phyloP scores from a whole-genome alignment of 2,888 invertebrate genomes.

The Lasioglossum marginatum region DNA sequence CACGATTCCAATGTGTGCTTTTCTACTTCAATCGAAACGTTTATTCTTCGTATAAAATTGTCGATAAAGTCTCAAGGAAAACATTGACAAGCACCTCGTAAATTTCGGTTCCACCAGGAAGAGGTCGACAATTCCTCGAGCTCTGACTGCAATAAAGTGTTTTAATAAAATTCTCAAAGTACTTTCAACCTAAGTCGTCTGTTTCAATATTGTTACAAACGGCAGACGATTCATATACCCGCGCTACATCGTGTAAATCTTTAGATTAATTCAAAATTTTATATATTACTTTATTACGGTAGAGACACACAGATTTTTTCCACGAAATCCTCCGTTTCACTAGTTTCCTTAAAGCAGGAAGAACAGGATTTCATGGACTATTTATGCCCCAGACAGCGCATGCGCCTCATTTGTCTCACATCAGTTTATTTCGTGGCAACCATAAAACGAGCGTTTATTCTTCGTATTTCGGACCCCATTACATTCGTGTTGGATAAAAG shows the following conservation, averaged over 20 bases:
- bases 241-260: too few species aligned
- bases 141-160: not conserved
- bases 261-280: not conserved
- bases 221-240: too few species aligned
- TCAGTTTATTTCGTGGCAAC: not conserved
- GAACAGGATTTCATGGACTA: not conserved
- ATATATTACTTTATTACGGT: not conserved
- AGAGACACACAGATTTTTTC: not conserved
- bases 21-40: slow-evolving; percentile 26
- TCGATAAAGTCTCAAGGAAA: slow-evolving; percentile 15
- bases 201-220: too few species aligned
- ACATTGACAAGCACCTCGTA: slow-evolving; percentile 13
- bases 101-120: not conserved
- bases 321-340: not conserved
- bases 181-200: too few species aligned
- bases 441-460: not conserved
- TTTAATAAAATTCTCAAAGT: not conserved
- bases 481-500: not conserved
- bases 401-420: not conserved
- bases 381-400: not conserved
- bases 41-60: slow-evolving; percentile 24
- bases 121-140: not conserved
- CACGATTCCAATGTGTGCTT: not conserved
- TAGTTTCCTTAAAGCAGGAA: not conserved
- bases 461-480: not conserved